These are phyloP conservation scores for Tortricodes alternella DNA, from an alignment of 2,888 invertebrate genomes.

Conservation along the genomic window DNA sequence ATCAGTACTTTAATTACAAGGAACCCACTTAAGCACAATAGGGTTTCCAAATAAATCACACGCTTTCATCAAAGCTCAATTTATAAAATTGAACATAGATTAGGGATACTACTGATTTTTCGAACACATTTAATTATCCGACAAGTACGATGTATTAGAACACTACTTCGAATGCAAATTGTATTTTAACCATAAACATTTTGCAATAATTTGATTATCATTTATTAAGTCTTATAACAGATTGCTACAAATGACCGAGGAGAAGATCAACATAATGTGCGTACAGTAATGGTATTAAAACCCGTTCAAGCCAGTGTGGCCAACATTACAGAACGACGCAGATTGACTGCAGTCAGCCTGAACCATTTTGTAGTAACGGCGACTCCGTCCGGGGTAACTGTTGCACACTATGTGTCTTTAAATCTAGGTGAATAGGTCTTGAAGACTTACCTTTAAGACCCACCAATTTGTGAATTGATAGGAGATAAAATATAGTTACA, in stretches of 20 bases:
- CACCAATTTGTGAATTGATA: too few relatives aligned
- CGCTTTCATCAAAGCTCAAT: not conserved
- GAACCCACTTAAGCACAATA: not conserved
- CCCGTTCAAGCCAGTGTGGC: constrained; percentile 14
- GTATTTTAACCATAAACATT: constrained; percentile 1
- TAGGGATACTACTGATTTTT: not conserved
- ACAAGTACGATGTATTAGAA: not conserved
- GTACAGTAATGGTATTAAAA: constrained; percentile 28
- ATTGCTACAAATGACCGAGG: constrained; percentile 15
- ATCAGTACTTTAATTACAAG: not conserved
- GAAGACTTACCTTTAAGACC: not conserved
- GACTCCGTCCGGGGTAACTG: constrained; percentile 19
- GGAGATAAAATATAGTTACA: too few relatives aligned
- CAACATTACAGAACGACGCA: constrained; percentile 6
- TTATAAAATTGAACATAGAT: too few relatives aligned
- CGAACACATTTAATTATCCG: not conserved
- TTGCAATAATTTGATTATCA: constrained; percentile 13
- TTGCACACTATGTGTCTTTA: constrained; percentile 4
- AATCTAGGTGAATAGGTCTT: constrained; percentile 3
- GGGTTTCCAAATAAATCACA: constrained; percentile 3
- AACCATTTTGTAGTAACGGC: constrained; percentile 23
- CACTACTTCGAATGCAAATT: not conserved
- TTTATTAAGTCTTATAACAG: constrained; percentile 3
- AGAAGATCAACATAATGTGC: constrained; percentile 14
- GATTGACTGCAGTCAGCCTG: constrained; percentile 12